Percentiles rank a stretch among this genome's conserved stretches.
Evolutionary conservation across 2,113 vertebrate genomes (phyloP).

Genomic region (Ameiurus melas): DNA sequence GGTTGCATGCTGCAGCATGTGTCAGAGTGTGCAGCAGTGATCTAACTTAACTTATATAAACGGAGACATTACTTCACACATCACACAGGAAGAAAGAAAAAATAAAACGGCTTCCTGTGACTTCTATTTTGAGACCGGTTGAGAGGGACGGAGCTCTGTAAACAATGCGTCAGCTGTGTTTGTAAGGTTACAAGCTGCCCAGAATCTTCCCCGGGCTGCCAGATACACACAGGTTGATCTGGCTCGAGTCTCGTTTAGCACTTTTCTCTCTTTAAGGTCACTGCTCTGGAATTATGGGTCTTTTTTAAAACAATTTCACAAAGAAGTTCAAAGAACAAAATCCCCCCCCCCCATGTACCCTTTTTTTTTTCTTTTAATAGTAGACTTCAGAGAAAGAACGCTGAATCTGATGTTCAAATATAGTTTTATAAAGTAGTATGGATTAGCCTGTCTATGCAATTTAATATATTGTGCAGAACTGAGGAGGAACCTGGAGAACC

Average conservation of each 20-base stretch:
- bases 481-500: too few species aligned
- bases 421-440: neutral
- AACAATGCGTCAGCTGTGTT: constrained; percentile 44
- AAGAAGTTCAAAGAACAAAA: neutral
- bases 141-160: constrained; percentile 49
- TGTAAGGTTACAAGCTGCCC: constrained; percentile 10
- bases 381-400: neutral
- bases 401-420: neutral
- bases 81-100: constrained; percentile 22
- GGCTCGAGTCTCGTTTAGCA: neutral
- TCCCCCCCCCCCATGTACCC: too few species aligned
- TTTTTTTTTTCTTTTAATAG: neutral
- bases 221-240: constrained; percentile 17
- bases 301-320: neutral
- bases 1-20: constrained; percentile 34
- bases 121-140: constrained; percentile 54
- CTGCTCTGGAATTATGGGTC: neutral
- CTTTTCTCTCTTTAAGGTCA: neutral
- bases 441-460: too few species aligned
- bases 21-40: constrained; percentile 23
- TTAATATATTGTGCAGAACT: neutral
- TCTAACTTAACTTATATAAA: constrained; percentile 3
- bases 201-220: neutral
- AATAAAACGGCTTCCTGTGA: constrained; percentile 37
- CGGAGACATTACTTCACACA: constrained; percentile 48